Base-by-base conservation (phyloP, 2,797 vertebrate genomes). In the Typhlichthys eigenmanni region DNA sequence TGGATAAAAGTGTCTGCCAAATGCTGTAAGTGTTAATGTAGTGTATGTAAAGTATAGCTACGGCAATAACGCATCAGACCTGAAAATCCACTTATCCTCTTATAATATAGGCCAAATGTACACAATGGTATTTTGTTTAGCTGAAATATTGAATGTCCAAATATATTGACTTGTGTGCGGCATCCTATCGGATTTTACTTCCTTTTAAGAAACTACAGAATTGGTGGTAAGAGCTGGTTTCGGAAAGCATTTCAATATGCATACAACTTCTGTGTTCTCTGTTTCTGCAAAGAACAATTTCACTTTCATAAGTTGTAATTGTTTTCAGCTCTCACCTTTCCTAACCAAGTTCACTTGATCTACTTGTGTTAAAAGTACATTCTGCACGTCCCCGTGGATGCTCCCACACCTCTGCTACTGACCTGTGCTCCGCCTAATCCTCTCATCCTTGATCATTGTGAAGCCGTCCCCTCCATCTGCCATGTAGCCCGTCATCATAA, bases 401-500 rank as follows among this genome's bases (percentile, higher is more conserved):
- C 1, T 12, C 13, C 46, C 32, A 2, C 1, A 0, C 24, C 29
- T 24, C 47, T 55, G 32, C 61, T 55, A 53, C 91, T 89, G 77
- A 96, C 96, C 96, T 67, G 93, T 95, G 66, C 91, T 92, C 43
- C 95, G 94, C 38, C 92, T 95, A 55, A 95, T 71, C 13, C 86
- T 79, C 74, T 93, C 90, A 0, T 93, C 72, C 74, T 89, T 93
- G 67, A 98, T 90, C 93, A 98, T 95, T 5, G 19, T 45, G 65
- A 84, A 98, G 13, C 89, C 89, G 38, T 97, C 96, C 12, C 96
- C 96, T 13, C 96, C 96, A 0, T 11, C 85, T 52, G 86, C 88
- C 3, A 96, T 81, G 51, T 93, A 97, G 32, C 85, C 93, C 0
- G 92, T 90, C 69, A 95, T 87, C 63, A 90, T 85, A 58, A 97